Percentiles rank a stretch among this genome's conserved stretches.
phyloP scores from a whole-genome alignment of 2,797 vertebrate species.

The Onychomys arenicola region DNA sequence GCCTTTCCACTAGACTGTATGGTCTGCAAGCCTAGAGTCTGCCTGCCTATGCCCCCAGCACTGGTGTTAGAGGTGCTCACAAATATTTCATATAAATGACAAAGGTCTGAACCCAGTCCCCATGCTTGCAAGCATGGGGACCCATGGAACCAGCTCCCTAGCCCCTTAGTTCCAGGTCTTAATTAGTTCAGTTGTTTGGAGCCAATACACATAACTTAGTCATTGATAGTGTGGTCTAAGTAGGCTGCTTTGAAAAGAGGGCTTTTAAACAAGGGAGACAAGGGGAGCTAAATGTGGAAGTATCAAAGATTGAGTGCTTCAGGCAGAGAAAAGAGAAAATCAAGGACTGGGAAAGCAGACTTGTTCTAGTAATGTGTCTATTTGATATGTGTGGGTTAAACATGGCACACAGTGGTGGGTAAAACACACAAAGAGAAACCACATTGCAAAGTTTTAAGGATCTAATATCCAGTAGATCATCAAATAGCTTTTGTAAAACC shows the following conservation, averaged over 20 bases:
- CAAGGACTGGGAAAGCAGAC: not conserved
- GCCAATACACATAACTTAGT: not conserved
- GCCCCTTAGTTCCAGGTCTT: not conserved
- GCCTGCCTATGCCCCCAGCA: not conserved
- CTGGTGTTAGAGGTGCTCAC: not conserved
- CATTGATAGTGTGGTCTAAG: not conserved
- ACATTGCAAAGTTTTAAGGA: not conserved
- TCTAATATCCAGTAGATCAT: constrained; percentile 33
- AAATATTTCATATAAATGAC: not conserved
- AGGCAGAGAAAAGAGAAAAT: not conserved
- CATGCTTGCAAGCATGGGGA: not conserved
- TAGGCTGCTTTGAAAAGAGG: not conserved
- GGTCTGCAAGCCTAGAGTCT: not conserved
- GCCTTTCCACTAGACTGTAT: no score
- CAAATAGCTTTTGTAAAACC: constrained; percentile 56
- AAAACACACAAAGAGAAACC: constrained; percentile 13
- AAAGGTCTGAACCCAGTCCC: not conserved
- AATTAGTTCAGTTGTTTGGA: not conserved
- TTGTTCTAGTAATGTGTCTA: not conserved
- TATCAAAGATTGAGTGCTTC: not conserved
- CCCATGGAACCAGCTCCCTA: no score
- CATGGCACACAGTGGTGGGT: not conserved
- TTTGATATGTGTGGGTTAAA: not conserved
- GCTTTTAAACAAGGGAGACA: constrained; percentile 23
- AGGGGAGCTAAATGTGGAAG: not conserved